Base-by-base conservation (phyloP, 2,888 invertebrate genomes). In the Bembecia ichneumoniformis region DNA sequence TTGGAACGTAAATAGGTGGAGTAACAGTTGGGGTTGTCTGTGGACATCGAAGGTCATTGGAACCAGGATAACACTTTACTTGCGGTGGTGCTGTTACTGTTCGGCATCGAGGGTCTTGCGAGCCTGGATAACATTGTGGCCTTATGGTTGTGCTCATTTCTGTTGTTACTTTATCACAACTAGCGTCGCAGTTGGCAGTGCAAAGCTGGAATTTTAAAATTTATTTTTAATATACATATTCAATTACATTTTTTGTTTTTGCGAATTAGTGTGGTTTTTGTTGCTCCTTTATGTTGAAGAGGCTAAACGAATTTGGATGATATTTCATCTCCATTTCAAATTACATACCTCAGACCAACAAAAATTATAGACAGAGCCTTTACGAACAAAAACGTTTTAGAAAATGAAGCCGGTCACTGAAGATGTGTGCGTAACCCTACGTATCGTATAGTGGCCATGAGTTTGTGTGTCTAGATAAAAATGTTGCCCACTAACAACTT, bases 101-200 rank as follows among this genome's bases (percentile, higher is more conserved):
- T 50, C 69, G 76, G 54, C 86, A 84, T 15, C 62, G 64, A 1
- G 77, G 77, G 14, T 81, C 75, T 1, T 58, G 60, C 0, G 77
- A 74, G 46, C 78, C 79, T 34, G 78, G 77, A 36, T 74, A 75
- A 49, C 79, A 77, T 20, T 62, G 58, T 56, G 82, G 69, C 55
- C 62, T 56, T 43, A 72, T 55, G 46, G 77, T 74, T 51, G 84
- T 75, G 45, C 82, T 67, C 44, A 82, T 63, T 64, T 80, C 74
- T 47, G 63, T 68, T 11, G 66, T 72, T 28, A 69, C 61, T 28
- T 71, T 77, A 40, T 61, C 70, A 53, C 87, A 87, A 55, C 61
- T 76, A 9, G 78, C 62, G 15, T 87, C 83, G 48, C 87, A 87
- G 56, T 76, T 71, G 52, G 64, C 77, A 15, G 77, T 78, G 55